phyloP scores from a whole-genome alignment of 2,888 invertebrate genomes.

The Rhagophthalmus giganteus region DNA sequence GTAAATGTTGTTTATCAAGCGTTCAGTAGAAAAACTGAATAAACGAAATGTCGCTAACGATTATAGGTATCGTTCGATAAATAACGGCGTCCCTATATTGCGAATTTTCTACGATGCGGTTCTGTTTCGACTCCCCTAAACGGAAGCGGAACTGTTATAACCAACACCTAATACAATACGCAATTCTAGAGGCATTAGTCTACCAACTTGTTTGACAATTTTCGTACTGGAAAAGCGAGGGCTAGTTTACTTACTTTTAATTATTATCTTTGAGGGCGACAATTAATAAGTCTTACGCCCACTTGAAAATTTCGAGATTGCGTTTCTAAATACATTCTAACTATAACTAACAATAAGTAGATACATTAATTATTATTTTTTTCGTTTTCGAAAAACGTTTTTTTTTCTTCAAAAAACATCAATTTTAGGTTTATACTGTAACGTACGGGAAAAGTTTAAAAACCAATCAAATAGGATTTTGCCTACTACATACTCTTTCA shows the following conservation, averaged over 20 bases:
- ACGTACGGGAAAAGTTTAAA: neutral
- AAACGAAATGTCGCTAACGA: too few species aligned
- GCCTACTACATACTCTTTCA: neutral
- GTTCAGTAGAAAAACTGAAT: too few species aligned
- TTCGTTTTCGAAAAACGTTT: too few species aligned
- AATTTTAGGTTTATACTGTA: neutral
- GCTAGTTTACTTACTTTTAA: conserved; percentile 23
- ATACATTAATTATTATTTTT: too few species aligned
- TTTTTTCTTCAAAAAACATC: too few species aligned
- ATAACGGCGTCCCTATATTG: too few species aligned
- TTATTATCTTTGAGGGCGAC: conserved; percentile 2
- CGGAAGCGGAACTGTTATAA: conserved; percentile 39
- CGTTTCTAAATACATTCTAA: too few species aligned
- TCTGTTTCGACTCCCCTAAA: conserved; percentile 30
- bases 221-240: conserved; percentile 27
- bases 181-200: conserved; percentile 35
- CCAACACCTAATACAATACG: conserved; percentile 40
- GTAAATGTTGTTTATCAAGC: too few species aligned
- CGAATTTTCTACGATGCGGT: conserved; percentile 28
- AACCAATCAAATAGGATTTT: neutral
- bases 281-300: neutral
- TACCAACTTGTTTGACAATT: conserved; percentile 37
- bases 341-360: too few species aligned
- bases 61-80: too few species aligned
- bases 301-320: too few species aligned